A percentile compares a stretch with the other conserved stretches of the same genome.
Conservation (phyloP, 2,888 invertebrate genomes). For the Eumacrocentrus americanus region DNA sequence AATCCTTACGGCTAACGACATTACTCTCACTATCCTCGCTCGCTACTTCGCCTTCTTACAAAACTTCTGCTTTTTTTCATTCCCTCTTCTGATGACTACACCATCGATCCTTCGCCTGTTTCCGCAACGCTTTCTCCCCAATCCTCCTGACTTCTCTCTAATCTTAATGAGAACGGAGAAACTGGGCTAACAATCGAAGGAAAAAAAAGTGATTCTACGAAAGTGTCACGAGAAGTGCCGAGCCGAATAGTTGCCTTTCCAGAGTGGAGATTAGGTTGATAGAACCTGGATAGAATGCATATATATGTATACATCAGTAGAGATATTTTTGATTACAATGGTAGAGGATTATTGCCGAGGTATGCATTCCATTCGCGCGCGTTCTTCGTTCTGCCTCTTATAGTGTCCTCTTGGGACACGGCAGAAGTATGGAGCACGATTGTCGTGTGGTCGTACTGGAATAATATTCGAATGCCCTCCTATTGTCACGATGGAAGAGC, state of each 20-base stretch:
- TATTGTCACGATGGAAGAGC: slow-evolving; percentile 9
- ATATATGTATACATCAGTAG: neutral
- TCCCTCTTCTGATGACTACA: slow-evolving; percentile 6
- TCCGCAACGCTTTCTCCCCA: slow-evolving; percentile 1
- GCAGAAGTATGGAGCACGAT: neutral
- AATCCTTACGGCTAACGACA: slow-evolving; percentile 36
- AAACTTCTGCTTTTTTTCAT: neutral
- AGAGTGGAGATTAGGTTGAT: too few relatives aligned
- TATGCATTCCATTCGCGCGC: slow-evolving; percentile 2
- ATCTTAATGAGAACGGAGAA: slow-evolving; percentile 19
- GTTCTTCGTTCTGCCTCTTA: neutral
- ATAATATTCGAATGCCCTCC: slow-evolving; percentile 20
- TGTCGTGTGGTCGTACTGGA: slow-evolving; percentile 9
- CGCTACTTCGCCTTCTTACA: neutral
- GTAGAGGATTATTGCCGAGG: neutral
- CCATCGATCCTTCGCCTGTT: slow-evolving; percentile 10
- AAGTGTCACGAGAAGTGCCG: slow-evolving; percentile 15
- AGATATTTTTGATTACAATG: slow-evolving; percentile 4
- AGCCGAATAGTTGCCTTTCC: neutral
- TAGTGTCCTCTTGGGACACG: slow-evolving; percentile 1
- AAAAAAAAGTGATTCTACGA: slow-evolving; percentile 7
- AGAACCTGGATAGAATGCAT: neutral
- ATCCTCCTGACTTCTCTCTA: slow-evolving; percentile 11
- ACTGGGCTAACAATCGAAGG: slow-evolving; percentile 15
- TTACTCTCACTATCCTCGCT: slow-evolving; percentile 11